Percentiles rank a stretch among this genome's conserved stretches.
phyloP scores from a whole-genome alignment of 2,888 invertebrate genomes.

The Koerneria pararmatus region DNA sequence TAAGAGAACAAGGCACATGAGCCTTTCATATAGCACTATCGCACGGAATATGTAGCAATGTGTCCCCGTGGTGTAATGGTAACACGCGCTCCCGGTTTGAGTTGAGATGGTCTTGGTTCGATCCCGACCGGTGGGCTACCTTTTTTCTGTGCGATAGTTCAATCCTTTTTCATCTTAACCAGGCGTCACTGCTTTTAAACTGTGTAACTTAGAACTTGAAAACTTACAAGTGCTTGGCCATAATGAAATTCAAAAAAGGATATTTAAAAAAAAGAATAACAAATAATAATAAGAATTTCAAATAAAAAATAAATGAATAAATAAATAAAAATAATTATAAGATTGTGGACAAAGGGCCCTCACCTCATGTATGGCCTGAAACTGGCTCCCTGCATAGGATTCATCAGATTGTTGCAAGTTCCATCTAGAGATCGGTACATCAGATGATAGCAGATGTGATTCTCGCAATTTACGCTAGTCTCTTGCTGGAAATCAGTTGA shows the following conservation, averaged over 20 bases:
- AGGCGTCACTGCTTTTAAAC: no score
- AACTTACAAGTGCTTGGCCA: background rate
- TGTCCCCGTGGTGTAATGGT: no score
- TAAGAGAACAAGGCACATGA: no score
- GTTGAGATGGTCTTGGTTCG: no score
- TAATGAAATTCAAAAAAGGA: background rate
- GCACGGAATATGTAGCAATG: no score
- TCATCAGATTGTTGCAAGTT: constrained; percentile 85
- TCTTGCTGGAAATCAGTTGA: no score
- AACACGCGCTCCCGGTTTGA: no score
- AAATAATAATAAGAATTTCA: background rate
- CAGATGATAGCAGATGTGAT: constrained; percentile 52
- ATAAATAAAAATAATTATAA: background rate
- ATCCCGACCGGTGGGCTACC: no score
- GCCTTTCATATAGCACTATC: no score
- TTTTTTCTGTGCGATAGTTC: no score
- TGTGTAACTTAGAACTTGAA: no score
- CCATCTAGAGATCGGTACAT: constrained; percentile 77
- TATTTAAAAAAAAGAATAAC: background rate
- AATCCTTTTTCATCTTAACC: no score
- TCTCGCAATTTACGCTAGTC: constrained; percentile 63
- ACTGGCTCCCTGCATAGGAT: constrained; percentile 88
- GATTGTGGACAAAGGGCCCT: background rate
- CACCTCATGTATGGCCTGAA: constrained; percentile 68
- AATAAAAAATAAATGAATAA: background rate